Conservation (phyloP, 2,888 invertebrate species). For the Caenorhabditis auriculariae region DNA sequence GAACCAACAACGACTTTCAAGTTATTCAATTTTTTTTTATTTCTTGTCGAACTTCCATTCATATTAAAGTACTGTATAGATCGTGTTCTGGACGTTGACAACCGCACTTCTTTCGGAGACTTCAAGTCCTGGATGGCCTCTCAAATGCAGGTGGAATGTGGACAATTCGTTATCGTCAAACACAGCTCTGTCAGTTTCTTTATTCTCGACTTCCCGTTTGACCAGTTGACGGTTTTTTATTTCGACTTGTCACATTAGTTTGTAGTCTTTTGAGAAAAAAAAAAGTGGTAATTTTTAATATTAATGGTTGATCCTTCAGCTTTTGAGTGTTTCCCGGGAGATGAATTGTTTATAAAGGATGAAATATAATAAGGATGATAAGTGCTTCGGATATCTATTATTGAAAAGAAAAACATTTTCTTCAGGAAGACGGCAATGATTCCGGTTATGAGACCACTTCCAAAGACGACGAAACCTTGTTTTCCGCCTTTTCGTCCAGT, state of each 20-base stretch:
- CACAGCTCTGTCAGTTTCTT: constrained; percentile 10
- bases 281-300: too few relatives aligned
- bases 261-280: too few relatives aligned
- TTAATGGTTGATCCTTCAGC: too few relatives aligned
- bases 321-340: too few relatives aligned
- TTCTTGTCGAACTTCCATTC: too few relatives aligned
- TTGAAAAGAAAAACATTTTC: neutral
- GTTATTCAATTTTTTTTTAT: too few relatives aligned
- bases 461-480: constrained; percentile 15
- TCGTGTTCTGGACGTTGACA: constrained; percentile 31
- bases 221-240: neutral
- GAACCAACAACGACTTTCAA: too few relatives aligned
- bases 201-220: too few relatives aligned
- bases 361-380: constrained; percentile 10
- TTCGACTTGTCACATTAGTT: neutral
- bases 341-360: constrained; percentile 7
- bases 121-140: constrained; percentile 38
- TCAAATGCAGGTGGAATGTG: constrained; percentile 19
- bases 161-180: constrained; percentile 33
- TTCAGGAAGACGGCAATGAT: constrained; percentile 13
- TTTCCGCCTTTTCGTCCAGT: too few relatives aligned
- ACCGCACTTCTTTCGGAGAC: constrained; percentile 25
- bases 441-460: constrained; percentile 15
- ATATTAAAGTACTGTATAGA: too few relatives aligned
- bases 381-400: too few relatives aligned